A percentile compares a stretch with the other conserved stretches of the same genome.
Conservation (phyloP, 2,797 vertebrate species). For the Limnodromus scolopaceus region DNA sequence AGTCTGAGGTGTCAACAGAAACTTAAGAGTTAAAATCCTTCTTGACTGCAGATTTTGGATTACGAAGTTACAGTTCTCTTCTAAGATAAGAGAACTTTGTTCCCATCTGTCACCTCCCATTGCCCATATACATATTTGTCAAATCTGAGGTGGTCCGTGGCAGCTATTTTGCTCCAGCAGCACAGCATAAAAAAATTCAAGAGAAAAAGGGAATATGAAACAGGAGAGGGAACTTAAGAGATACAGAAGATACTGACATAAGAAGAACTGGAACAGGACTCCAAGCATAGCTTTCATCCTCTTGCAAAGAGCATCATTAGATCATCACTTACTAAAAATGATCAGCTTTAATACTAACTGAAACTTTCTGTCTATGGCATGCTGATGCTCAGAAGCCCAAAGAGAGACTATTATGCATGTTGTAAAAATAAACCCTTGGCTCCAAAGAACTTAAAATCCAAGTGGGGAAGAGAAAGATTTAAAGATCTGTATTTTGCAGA, state of each 20-base stretch:
- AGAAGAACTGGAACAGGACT: constrained; percentile 7
- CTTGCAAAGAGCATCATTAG: neutral
- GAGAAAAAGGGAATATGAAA: neutral
- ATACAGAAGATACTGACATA: neutral
- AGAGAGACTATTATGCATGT: neutral
- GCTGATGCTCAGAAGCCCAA: neutral
- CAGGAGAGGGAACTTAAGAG: neutral
- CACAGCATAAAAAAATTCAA: neutral
- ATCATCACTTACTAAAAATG: neutral
- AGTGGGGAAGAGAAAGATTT: neutral
- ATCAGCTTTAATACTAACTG: neutral
- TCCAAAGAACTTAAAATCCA: neutral
- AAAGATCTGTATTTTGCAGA: neutral
- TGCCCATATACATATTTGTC: neutral
- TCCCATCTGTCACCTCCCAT: neutral
- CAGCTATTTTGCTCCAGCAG: neutral
- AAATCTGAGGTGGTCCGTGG: neutral
- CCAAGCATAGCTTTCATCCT: neutral
- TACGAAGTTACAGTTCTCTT: neutral
- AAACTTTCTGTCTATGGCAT: neutral
- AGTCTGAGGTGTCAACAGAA: neutral
- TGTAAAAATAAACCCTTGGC: neutral
- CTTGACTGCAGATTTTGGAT: neutral
- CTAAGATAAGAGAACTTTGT: neutral
- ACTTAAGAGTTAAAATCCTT: neutral